Percentiles rank a stretch among this genome's conserved stretches.
phyloP scores from a whole-genome alignment of 2,888 invertebrate genomes.

The Stegana nigrithorax region DNA sequence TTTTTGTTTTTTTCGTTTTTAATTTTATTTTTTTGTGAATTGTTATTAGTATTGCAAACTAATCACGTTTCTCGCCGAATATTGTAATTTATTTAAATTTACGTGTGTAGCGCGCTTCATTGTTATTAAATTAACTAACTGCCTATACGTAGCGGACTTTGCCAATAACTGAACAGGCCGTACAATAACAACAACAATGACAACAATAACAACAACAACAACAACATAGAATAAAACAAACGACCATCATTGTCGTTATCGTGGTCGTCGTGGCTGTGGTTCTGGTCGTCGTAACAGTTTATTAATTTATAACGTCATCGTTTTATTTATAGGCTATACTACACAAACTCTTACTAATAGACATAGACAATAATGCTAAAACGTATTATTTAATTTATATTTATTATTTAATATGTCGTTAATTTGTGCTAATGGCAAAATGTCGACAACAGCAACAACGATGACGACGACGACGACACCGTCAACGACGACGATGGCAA shows the following conservation, averaged over 20 bases:
- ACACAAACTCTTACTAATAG: constrained; percentile 33
- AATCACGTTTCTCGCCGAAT: constrained; percentile 56
- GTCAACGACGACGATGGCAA: not conserved
- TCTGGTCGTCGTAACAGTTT: constrained; percentile 56
- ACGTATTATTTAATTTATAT: constrained; percentile 12
- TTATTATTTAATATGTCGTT: constrained; percentile 6
- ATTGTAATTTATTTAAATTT: constrained; percentile 58
- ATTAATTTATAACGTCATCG: constrained; percentile 55
- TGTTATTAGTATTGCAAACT: constrained; percentile 32
- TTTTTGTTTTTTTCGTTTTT: constrained; percentile 31
- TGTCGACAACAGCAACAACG: not conserved
- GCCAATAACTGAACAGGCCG: constrained; percentile 5
- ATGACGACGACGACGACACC: no score
- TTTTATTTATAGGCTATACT: constrained; percentile 53
- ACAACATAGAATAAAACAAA: no score
- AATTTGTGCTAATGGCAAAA: not conserved
- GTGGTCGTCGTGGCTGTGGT: no score
- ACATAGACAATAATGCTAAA: not conserved
- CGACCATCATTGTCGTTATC: no score
- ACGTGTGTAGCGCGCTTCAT: no score
- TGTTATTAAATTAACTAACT: constrained; percentile 7
- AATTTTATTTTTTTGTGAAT: constrained; percentile 21
- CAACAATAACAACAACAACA: no score
- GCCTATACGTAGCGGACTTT: constrained; percentile 7
- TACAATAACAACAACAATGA: constrained; percentile 1